A percentile compares a stretch with the other conserved stretches of the same genome.
Conservation (phyloP, 2,113 vertebrate species). For the Merops nubicus region DNA sequence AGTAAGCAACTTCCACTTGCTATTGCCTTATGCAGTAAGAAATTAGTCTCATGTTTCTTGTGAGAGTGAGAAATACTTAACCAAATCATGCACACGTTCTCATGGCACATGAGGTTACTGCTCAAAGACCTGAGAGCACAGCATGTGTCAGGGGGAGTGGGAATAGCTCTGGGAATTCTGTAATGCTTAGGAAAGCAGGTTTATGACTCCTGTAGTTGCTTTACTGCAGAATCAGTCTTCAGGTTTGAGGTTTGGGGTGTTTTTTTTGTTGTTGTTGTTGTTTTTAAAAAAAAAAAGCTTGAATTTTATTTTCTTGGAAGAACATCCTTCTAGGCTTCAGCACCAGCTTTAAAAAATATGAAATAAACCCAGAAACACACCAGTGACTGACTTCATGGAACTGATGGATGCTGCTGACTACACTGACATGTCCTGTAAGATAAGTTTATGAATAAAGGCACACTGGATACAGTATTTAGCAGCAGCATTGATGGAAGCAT, state of each 20-base stretch:
- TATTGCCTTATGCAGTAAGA: neutral
- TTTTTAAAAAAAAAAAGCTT: neutral
- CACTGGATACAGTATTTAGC: neutral
- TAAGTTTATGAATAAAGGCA: neutral
- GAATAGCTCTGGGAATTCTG: neutral
- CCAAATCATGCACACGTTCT: neutral
- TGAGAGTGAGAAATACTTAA: neutral
- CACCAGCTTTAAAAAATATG: neutral
- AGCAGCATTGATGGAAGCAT: neutral
- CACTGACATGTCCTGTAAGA: neutral
- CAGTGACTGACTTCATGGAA: neutral
- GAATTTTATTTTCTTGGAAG: neutral
- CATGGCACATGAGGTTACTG: neutral
- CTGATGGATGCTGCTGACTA: neutral
- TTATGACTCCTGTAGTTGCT: neutral
- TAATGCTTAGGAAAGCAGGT: neutral
- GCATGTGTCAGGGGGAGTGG: fast-evolving
- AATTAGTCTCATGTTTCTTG: neutral
- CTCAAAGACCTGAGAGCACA: neutral
- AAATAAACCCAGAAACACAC: neutral
- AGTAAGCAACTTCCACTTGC: neutral
- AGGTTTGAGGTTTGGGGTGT: neutral
- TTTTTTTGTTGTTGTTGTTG: neutral
- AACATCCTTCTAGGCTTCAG: neutral
- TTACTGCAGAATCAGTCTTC: neutral